Conservation (phyloP, 1,140 invertebrate species). For the Diprion similis region DNA sequence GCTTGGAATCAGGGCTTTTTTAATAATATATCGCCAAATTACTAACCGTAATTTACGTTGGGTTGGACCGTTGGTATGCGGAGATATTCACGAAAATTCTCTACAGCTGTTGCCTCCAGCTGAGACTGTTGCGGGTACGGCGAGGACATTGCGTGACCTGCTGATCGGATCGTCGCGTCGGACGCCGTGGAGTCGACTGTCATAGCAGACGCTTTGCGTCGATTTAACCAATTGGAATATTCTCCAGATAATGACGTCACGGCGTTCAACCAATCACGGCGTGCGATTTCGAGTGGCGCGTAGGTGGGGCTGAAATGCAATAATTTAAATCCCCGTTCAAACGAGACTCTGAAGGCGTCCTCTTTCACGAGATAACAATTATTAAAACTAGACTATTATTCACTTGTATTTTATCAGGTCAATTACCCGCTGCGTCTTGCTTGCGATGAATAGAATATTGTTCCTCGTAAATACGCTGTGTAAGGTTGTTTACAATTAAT, state of each 20-base stretch:
- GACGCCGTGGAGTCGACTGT: slow-evolving; percentile 39
- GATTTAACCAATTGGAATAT: slow-evolving; percentile 35
- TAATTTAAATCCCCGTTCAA: neutral
- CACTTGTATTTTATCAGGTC: neutral
- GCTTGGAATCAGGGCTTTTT: too few species aligned
- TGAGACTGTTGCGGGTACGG: slow-evolving; percentile 31
- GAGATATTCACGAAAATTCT: slow-evolving; percentile 81
- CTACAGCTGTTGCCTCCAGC: slow-evolving; percentile 69
- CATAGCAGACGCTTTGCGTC: slow-evolving; percentile 41
- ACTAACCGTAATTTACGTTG: slow-evolving; percentile 80
- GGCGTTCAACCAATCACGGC: slow-evolving; percentile 28
- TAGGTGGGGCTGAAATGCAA: neutral
- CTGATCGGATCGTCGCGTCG: slow-evolving; percentile 23
- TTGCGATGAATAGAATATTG: too few species aligned
- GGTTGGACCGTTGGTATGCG: slow-evolving; percentile 84
- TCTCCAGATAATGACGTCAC: slow-evolving; percentile 34
- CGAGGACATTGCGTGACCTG: slow-evolving; percentile 33
- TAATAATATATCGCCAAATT: neutral
- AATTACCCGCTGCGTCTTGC: too few species aligned
- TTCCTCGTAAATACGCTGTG: too few species aligned
- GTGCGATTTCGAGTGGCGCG: neutral
- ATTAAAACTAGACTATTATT: neutral
- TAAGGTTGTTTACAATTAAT: too few species aligned
- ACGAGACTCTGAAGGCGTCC: too few species aligned
- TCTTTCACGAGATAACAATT: neutral